Base-by-base conservation (phyloP, 1,140 invertebrate species). In the Meloidogyne hapla region DNA sequence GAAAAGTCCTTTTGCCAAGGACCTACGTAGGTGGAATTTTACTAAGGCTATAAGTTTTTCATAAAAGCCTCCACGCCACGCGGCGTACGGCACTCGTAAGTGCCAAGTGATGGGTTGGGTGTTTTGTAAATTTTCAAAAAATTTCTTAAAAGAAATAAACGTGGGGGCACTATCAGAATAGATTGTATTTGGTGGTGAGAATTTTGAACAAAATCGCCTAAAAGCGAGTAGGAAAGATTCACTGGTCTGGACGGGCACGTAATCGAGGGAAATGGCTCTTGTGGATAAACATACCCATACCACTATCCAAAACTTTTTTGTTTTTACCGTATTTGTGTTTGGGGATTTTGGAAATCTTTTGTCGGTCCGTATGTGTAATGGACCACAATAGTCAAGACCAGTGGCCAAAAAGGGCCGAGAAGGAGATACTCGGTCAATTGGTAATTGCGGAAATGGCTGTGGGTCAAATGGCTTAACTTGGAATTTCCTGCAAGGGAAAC, bases 31-130 rank as follows among this genome's bases (percentile, higher is more conserved):
- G 0, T 85, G 68, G 12, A 72, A 66, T 79, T 87, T 83, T 26
- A 77, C 63, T 9, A 82, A 21, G 25, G 75, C 79, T 10, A 90
- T 82, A 9, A 90, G 48, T 13, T 88, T 74, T 74, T 90, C 87
- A 76, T 81, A 88, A 23, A 82, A 83, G 12, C 89, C 88, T 25
- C 88, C 88, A 83, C 85, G 88, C 87, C 89, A 89, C 9, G 88
- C 33, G 33, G 33, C 33, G 33, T 33, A 42, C 40, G 40, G 33
- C 8, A 42, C 9, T 42, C 40, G 2, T 42, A 42, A 13, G 10
- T 42, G 9, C 40, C 40, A 42, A 10, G 2, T 9, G 10, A 42
- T 42, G 10, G 9, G 40, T 1, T 12, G 9, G 1, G 9, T 12
- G 6, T 42, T 13, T 10, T 1, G 10, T 0, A 9, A 12, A 12